Evolutionary conservation across 2,113 vertebrate genomes (phyloP).

Genomic region (Tetrao urogallus): DNA sequence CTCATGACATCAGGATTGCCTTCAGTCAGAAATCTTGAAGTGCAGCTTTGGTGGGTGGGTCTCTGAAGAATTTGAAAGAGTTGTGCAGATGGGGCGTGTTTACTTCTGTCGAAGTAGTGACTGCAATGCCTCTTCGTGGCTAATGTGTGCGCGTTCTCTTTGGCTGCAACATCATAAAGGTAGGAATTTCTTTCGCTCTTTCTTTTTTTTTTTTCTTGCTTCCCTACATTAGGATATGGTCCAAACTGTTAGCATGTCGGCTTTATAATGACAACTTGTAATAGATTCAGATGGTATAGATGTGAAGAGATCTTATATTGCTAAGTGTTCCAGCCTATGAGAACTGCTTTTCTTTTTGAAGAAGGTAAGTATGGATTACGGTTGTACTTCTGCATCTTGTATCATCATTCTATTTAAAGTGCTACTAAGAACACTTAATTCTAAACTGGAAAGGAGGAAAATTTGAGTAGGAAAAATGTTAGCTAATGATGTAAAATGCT

Average conservation of each 20-base stretch:
- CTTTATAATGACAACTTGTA: background rate
- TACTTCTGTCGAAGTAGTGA: constrained; percentile 31
- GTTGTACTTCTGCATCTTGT: background rate
- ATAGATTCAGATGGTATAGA: background rate
- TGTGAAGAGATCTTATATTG: background rate
- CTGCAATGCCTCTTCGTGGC: background rate
- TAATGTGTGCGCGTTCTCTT: background rate
- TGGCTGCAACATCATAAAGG: constrained; percentile 63
- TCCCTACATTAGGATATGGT: background rate
- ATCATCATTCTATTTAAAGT: background rate
- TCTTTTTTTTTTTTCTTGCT: rapidly evolving
- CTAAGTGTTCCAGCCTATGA: background rate
- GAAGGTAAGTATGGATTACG: background rate
- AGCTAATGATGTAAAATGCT: background rate
- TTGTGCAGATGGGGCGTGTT: constrained; percentile 68
- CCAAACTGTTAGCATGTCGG: background rate
- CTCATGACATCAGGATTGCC: constrained; percentile 64
- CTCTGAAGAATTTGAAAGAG: constrained; percentile 78
- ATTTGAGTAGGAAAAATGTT: background rate
- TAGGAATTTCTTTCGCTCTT: constrained; percentile 38
- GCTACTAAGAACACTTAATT: background rate
- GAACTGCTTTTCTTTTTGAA: background rate
- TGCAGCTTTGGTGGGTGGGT: constrained; percentile 86
- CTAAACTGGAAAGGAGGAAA: background rate
- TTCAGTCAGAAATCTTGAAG: constrained; percentile 80